Evolutionary conservation across 2,888 invertebrate genomes (phyloP), one percentile per base, ranked within the genome.

Genomic region (Argyra leucocephala): DNA sequence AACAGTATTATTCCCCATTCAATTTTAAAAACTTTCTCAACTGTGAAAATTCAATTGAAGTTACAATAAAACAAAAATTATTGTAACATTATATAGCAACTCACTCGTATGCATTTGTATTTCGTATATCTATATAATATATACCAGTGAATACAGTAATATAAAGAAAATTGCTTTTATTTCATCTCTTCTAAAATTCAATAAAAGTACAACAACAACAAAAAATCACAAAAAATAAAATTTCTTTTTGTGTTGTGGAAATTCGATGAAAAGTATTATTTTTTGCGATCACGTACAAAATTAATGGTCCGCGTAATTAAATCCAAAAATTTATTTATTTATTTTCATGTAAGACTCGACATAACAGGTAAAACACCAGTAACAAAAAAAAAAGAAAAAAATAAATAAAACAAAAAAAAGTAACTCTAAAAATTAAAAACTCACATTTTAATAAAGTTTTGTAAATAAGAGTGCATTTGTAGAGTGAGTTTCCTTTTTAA

Each of bases 291-390:
- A 48, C 48, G 48, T 48, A 18, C 48, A 48, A 48, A 48, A 18
- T 48, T 48, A 48, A 48, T 48, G 48, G 48, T 48, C 48, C 48
- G 48, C 48, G 48, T 48, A 48, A 48, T 48, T 48, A 48, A 48
- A 48, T 48, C 48, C 18, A 48, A 48, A 48, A 48, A 48, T n/a
- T n/a, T n/a, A 31, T 48, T 48, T 48, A 48, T 48, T 48, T 48
- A 48, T 18, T 48, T 48, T 48, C 48, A 48, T n/a, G 18, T 18
- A 48, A n/a, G n/a, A n/a, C n/a, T n/a, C n/a, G n/a, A 15, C 48
- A n/a, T 48, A 18, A 18, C 48, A 48, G 48, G 48, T 48, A 48
- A n/a, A n/a, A 48, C 48, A 48, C 31, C 31, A 31, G 12, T 1
- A n/a, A 31, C 31, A 31, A 31, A 31, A 31, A 6, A 31, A 31